Percentiles rank a stretch among this genome's conserved stretches.
These are phyloP conservation scores for Abscondita cerata DNA, from an alignment of 2,888 invertebrate genomes.

Conservation along the genomic window DNA sequence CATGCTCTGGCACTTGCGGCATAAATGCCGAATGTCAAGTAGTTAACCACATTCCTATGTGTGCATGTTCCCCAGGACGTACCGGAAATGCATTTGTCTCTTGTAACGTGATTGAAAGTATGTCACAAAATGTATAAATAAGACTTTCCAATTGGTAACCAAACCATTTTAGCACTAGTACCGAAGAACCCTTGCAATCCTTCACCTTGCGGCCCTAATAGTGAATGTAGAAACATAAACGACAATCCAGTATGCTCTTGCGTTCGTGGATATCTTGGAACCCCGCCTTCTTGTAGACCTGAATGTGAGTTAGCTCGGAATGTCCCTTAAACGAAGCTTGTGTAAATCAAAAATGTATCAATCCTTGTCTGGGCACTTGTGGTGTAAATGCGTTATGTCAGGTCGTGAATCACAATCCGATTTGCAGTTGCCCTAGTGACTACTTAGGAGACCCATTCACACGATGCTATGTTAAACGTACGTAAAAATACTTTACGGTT, in stretches of 20 bases:
- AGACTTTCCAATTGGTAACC: not conserved
- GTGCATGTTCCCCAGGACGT: slow-evolving; percentile 71
- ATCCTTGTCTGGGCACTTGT: slow-evolving; percentile 86
- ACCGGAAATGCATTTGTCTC: slow-evolving; percentile 73
- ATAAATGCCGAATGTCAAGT: slow-evolving; percentile 73
- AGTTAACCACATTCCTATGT: slow-evolving; percentile 77
- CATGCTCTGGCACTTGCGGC: slow-evolving; percentile 76
- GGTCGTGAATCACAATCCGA: slow-evolving; percentile 82
- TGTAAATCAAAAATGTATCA: slow-evolving; percentile 78
- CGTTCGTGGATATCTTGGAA: slow-evolving; percentile 73
- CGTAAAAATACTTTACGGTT: slow-evolving; percentile 41
- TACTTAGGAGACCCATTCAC: slow-evolving; percentile 80
- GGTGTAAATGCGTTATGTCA: slow-evolving; percentile 77
- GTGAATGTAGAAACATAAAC: slow-evolving; percentile 76
- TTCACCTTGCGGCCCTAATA: slow-evolving; percentile 80
- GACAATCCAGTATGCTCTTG: slow-evolving; percentile 77
- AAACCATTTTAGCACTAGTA: slow-evolving; percentile 54
- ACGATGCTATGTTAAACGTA: slow-evolving; percentile 66
- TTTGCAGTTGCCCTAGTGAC: slow-evolving; percentile 73
- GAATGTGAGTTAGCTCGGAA: slow-evolving; percentile 78
- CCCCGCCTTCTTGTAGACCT: slow-evolving; percentile 79
- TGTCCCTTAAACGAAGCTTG: slow-evolving; percentile 78
- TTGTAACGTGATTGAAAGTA: slow-evolving; percentile 62
- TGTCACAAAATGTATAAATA: slow-evolving; percentile 25
- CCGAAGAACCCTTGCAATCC: slow-evolving; percentile 70